These are phyloP conservation scores for Calypte anna DNA, from an alignment of 2,113 vertebrate genomes.

Conservation along the genomic window DNA sequence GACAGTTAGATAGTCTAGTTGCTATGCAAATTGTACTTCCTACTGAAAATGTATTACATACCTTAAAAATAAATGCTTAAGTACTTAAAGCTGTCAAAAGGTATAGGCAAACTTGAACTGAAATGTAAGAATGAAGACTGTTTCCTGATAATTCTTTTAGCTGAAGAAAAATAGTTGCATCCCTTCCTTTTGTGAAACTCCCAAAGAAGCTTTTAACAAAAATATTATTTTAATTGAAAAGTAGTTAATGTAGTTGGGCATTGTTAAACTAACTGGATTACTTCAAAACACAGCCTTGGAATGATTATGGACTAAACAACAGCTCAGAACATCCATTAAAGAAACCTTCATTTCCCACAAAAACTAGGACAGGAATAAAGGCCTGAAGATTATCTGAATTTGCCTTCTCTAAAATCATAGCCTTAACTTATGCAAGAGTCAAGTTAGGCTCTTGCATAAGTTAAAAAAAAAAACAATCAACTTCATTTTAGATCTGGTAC, in stretches of 20 bases:
- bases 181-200: not conserved
- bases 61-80: not conserved
- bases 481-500: not conserved
- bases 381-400: not conserved
- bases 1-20: not conserved
- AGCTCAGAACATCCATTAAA: not conserved
- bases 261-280: not conserved
- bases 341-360: not conserved
- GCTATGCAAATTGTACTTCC: not conserved
- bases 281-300: not conserved
- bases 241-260: not conserved
- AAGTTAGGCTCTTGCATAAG: not conserved
- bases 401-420: not conserved
- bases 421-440: not conserved
- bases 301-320: not conserved
- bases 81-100: not conserved
- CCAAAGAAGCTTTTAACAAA: not conserved
- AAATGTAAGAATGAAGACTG: not conserved
- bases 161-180: not conserved
- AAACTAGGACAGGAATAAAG: not conserved
- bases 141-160: not conserved
- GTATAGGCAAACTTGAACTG: not conserved
- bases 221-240: not conserved
- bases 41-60: not conserved
- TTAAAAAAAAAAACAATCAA: not conserved